These are phyloP conservation scores for Sminthurides bifidus DNA, from an alignment of 1,140 invertebrate species.

Conservation along the genomic window DNA sequence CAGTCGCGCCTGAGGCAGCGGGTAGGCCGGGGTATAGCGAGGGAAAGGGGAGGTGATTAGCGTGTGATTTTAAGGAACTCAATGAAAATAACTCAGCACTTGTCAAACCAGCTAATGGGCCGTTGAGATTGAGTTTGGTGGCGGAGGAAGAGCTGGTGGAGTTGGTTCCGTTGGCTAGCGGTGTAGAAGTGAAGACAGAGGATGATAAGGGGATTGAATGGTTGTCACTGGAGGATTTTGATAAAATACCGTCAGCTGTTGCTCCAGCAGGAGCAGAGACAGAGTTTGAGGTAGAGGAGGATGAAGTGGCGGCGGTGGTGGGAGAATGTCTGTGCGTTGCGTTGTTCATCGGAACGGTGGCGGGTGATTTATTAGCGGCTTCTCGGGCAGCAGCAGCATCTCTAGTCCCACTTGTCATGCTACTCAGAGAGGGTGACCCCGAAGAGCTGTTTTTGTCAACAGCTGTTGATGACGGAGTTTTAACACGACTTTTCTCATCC, in stretches of 20 bases:
- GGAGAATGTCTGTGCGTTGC: too few relatives aligned
- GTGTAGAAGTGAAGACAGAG: slow-evolving; percentile 5
- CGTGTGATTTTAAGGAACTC: slow-evolving; percentile 18
- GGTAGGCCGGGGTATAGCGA: slow-evolving; percentile 25
- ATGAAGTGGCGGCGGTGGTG: not conserved
- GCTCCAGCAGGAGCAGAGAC: not conserved
- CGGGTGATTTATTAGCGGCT: slow-evolving; percentile 17
- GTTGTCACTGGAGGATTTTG: slow-evolving; percentile 9
- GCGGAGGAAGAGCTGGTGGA: slow-evolving; percentile 4
- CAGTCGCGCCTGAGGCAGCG: slow-evolving; percentile 13
- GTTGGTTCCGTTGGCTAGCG: slow-evolving; percentile 4
- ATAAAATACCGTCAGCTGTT: slow-evolving; percentile 18
- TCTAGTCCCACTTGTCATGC: not conserved
- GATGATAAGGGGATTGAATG: slow-evolving; percentile 8
- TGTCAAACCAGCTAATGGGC: not conserved
- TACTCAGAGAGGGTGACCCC: not conserved
- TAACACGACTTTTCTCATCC: slow-evolving; percentile 12
- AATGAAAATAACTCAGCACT: slow-evolving; percentile 10
- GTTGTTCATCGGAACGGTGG: too few relatives aligned
- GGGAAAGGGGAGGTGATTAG: slow-evolving; percentile 14
- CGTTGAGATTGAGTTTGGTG: slow-evolving; percentile 24
- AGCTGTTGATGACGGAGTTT: slow-evolving; percentile 11
- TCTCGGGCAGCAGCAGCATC: slow-evolving; percentile 2
- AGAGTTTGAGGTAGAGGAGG: slow-evolving; percentile 2
- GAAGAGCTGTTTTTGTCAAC: slow-evolving; percentile 10